Conservation (phyloP, 2,113 vertebrate species). For the Zosterops pallidus region DNA sequence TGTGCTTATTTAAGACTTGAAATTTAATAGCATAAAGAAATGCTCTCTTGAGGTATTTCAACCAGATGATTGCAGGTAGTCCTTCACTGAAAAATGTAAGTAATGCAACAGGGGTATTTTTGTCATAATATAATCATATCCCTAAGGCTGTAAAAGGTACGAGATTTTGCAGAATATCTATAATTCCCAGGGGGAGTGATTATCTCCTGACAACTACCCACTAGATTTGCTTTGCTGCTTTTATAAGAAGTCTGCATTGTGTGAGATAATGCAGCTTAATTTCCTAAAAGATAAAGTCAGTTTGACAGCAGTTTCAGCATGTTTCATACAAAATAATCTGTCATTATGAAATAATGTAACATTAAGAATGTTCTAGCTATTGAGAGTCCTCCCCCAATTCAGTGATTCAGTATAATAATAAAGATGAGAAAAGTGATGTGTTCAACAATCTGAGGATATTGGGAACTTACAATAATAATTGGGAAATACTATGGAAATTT, state of each 20-base stretch:
- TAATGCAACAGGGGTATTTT: slow-evolving; percentile 39
- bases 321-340: slow-evolving; percentile 54
- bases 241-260: slow-evolving; percentile 63
- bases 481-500: neutral
- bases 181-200: slow-evolving; percentile 69
- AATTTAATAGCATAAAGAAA: slow-evolving; percentile 30
- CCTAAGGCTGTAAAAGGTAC: slow-evolving; percentile 41
- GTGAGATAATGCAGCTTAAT: slow-evolving; percentile 66
- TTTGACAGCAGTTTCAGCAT: slow-evolving; percentile 68
- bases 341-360: slow-evolving; percentile 30
- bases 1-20: slow-evolving; percentile 26
- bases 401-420: neutral
- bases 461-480: neutral
- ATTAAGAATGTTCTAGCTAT: slow-evolving; percentile 29
- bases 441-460: neutral
- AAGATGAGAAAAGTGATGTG: neutral
- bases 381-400: neutral
- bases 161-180: slow-evolving; percentile 45
- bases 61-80: slow-evolving; percentile 2
- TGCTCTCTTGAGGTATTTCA: slow-evolving; percentile 15
- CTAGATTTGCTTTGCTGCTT: slow-evolving; percentile 53
- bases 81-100: slow-evolving; percentile 20
- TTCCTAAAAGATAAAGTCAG: slow-evolving; percentile 65
- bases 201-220: slow-evolving; percentile 62
- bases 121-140: slow-evolving; percentile 62